Evolutionary conservation across 2,113 vertebrate genomes (phyloP).

Genomic region (Cepphus grylle): DNA sequence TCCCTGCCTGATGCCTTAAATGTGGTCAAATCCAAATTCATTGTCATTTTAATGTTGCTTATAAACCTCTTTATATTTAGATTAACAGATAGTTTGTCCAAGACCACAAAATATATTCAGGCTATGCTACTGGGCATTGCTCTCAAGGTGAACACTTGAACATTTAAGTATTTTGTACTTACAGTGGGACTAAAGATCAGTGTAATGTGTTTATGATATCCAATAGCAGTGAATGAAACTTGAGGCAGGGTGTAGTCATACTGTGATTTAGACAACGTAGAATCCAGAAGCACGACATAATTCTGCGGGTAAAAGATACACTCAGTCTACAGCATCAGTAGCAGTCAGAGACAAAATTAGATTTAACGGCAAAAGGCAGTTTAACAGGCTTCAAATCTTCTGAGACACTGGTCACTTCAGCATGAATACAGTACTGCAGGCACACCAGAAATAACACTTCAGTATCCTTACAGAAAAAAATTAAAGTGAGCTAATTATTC

Average conservation of each 20-base stretch:
- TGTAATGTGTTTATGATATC: conserved; percentile 93
- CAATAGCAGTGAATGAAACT: conserved; percentile 87
- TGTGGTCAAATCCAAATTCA: not conserved
- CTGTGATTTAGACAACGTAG: conserved; percentile 87
- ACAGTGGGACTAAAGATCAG: conserved; percentile 91
- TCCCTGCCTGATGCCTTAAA: not conserved
- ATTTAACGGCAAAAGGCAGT: not conserved
- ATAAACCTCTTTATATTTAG: not conserved
- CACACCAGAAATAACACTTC: not conserved
- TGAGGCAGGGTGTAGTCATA: conserved; percentile 92
- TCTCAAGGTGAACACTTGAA: not conserved
- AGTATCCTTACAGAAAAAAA: not conserved
- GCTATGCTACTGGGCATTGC: not conserved
- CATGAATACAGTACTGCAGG: not conserved
- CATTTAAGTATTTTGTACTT: conserved; percentile 40
- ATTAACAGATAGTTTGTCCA: not conserved
- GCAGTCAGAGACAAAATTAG: not conserved
- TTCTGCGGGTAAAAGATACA: conserved; percentile 72
- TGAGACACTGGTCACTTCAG: not conserved
- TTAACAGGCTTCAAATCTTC: not conserved
- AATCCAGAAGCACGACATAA: conserved; percentile 90
- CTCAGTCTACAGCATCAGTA: not conserved
- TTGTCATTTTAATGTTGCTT: not conserved
- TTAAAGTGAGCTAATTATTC: not conserved
- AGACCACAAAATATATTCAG: not conserved